phyloP scores from a whole-genome alignment of 2,888 invertebrate genomes.

The Dasypogon diadema region DNA sequence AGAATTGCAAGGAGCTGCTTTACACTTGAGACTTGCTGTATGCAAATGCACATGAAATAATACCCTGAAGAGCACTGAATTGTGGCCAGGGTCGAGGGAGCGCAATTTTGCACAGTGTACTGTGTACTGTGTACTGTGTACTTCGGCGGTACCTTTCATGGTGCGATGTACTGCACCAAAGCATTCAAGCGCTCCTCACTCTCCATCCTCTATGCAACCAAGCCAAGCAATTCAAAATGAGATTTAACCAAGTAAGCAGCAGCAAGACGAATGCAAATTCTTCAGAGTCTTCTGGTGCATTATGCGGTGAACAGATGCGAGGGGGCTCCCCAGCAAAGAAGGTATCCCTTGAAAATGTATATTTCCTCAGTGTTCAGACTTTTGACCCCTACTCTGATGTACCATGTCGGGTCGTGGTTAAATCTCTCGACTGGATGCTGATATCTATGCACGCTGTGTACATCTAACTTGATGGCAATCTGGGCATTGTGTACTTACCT shows the following conservation, averaged over 20 bases:
- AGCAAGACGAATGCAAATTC: conserved; percentile 42
- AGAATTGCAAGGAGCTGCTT: not conserved
- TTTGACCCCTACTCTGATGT: conserved; percentile 33
- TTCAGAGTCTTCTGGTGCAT: not conserved
- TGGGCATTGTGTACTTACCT: conserved; percentile 23
- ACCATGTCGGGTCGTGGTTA: conserved; percentile 35
- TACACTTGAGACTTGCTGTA: not conserved
- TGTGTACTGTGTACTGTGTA: no score
- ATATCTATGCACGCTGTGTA: not conserved
- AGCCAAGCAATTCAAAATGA: conserved; percentile 23
- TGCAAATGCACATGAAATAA: conserved; percentile 27
- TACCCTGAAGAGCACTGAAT: not conserved
- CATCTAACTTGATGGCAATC: not conserved
- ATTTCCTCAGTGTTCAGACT: conserved; percentile 17
- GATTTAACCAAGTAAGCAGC: conserved; percentile 20
- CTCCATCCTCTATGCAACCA: no score
- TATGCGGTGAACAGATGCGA: not conserved
- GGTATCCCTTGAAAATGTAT: not conserved
- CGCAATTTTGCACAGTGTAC: conserved; percentile 8
- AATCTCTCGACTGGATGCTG: not conserved
- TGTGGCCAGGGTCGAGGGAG: not conserved
- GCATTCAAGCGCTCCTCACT: not conserved
- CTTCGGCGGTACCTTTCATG: conserved; percentile 40
- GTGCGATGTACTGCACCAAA: conserved; percentile 3
- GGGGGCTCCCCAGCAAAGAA: not conserved